A percentile compares a stretch with the other conserved stretches of the same genome.
Conservation (phyloP, 1,140 invertebrate species). For the Cotesia glomerata region DNA sequence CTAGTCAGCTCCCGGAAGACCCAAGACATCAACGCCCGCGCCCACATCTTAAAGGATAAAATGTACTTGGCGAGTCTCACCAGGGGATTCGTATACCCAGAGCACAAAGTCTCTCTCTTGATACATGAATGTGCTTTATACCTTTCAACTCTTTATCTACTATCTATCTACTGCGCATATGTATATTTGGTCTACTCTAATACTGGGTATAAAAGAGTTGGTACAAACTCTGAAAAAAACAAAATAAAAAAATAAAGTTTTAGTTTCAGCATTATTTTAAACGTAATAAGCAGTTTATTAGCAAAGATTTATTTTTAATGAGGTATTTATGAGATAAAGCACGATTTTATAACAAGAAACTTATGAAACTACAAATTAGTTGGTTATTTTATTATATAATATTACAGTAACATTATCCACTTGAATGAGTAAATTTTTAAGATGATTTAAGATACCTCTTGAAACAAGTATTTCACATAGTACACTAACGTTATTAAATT, state of each 20-base stretch:
- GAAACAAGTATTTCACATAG: neutral
- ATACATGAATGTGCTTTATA: constrained; percentile 15
- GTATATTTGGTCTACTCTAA: neutral
- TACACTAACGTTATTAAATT: constrained; percentile 11
- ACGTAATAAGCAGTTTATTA: neutral
- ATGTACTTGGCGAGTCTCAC: constrained; percentile 24
- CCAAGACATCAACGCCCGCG: constrained; percentile 4
- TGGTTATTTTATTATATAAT: no score
- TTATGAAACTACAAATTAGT: no score
- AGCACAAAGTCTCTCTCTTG: constrained; percentile 7
- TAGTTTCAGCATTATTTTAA: neutral
- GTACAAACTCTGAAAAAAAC: no score
- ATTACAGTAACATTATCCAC: no score
- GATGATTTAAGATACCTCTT: neutral
- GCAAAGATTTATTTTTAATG: no score
- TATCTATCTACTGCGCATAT: neutral
- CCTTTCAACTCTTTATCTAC: neutral
- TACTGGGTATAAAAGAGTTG: neutral
- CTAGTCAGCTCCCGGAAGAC: constrained; percentile 31
- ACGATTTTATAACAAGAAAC: no score
- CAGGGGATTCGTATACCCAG: constrained; percentile 9
- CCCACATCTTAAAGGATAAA: constrained; percentile 27
- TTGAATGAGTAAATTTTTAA: neutral
- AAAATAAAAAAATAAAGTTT: neutral
- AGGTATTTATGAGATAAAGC: no score